Percentiles rank a stretch among this genome's conserved stretches.
Evolutionary conservation across 2,113 vertebrate species (phyloP).

Genomic region (Misgurnus anguillicaudatus): DNA sequence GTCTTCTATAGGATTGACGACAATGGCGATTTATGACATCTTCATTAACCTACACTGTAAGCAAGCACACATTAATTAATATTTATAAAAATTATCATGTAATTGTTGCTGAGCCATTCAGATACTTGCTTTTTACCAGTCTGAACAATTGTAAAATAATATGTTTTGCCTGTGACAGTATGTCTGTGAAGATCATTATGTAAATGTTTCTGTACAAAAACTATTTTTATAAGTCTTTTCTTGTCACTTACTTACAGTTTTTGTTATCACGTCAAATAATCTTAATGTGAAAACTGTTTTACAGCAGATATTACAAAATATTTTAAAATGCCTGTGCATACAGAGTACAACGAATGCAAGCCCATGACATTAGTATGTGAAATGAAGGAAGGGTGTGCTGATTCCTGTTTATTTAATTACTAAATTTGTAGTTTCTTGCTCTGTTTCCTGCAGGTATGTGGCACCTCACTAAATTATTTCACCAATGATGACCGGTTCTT

Average conservation of each 20-base stretch:
- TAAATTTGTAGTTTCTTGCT: neutral
- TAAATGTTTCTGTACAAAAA: neutral
- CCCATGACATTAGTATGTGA: neutral
- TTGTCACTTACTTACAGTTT: neutral
- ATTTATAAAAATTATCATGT: neutral
- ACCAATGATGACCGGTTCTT: neutral
- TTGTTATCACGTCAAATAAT: neutral
- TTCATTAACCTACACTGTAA: neutral
- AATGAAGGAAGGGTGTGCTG: neutral
- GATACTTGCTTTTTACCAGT: too few relatives aligned
- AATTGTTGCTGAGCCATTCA: neutral
- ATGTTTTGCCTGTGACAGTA: neutral
- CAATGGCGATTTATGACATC: conserved; percentile 44
- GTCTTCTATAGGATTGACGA: conserved; percentile 33
- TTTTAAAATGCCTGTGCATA: too few relatives aligned
- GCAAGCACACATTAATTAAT: conserved; percentile 15
- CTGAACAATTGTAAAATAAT: too few relatives aligned
- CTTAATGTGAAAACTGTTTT: neutral
- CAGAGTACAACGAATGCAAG: neutral
- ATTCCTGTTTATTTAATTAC: neutral
- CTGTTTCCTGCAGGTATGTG: neutral
- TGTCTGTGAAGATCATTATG: neutral
- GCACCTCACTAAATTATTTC: neutral
- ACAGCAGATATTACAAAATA: neutral
- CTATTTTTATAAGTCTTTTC: neutral